Base-by-base conservation (phyloP, 53 echinoderm and acorn worm genomes). In the Temnopleurus reevesii region DNA sequence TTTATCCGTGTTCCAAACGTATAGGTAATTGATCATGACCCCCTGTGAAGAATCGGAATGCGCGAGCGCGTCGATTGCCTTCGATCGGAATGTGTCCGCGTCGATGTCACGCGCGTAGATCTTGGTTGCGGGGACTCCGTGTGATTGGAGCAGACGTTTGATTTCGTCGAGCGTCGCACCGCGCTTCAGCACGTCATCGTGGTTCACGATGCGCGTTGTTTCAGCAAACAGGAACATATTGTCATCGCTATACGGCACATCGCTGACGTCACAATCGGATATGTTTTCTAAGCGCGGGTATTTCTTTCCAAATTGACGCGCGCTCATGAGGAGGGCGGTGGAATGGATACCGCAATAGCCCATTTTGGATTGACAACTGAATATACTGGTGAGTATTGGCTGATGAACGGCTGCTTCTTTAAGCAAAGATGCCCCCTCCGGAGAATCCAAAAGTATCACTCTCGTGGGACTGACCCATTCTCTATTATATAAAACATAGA, bases 301-400 rank as follows among this genome's bases (percentile, higher is more conserved):
- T 15, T 81, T 51, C 44, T 66, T 47, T 4, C 92, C 92, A 24
- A 89, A 55, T 28, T 54, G n/a, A 15, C 45, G 45, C n/a, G 93
- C 93, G 77, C 90, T 93, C 86, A 93, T 86, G 33, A 90, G 59
- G 19, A 93, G 57, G 24, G 81, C 86, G 26, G 80, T 81, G 21
- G 82, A 76, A 2, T 86, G 86, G 45, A 93, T 77, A 8, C 90
- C 93, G 59, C 93, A 93, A 45, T 41, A 90, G 46, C 59, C 84
- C 27, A 35, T 43, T 44, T 77, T 56, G 24, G 24, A 7, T 56
- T 90, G 90, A n/a, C 87, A 47, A 45, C 89, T 63, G 58, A 92
- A 92, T 24, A 92, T 47, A 17, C 58, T 45, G 71, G 82, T 53
- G 13, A 92, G 77, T 4, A 89, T 54, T 9, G 83, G 36, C 35